Evolutionary conservation across 2,888 invertebrate genomes (phyloP).

Genomic region (Spicauda simplicius): DNA sequence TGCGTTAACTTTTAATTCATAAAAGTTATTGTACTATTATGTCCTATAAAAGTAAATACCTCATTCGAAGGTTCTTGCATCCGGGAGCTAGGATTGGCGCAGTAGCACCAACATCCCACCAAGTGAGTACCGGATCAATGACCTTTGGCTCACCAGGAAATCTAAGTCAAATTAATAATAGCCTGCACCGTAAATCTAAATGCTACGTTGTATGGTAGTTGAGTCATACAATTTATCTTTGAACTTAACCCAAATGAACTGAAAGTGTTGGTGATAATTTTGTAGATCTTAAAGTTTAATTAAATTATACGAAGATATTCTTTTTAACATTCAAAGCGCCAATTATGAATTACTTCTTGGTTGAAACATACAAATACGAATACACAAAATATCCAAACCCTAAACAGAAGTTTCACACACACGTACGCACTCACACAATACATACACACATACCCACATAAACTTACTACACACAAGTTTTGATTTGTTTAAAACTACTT

Average conservation of each 20-base stretch:
- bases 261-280: neutral
- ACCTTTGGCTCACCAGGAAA: conserved; percentile 66
- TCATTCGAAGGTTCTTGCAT: conserved; percentile 38
- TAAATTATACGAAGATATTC: no score
- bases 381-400: neutral
- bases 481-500: no score
- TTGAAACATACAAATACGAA: neutral
- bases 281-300: neutral
- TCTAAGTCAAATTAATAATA: conserved; percentile 68
- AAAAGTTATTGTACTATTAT: no score
- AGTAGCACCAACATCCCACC: conserved; percentile 64
- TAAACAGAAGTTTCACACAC: no score
- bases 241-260: neutral
- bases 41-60: no score
- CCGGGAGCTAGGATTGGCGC: conserved; percentile 54
- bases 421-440: no score
- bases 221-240: conserved; percentile 13
- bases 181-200: conserved; percentile 21
- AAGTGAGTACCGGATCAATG: conserved; percentile 61
- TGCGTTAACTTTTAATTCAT: no score
- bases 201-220: conserved; percentile 19
- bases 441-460: no score
- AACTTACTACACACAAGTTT: no score
- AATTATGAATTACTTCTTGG: no score
- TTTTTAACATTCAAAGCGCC: no score